phyloP scores from a whole-genome alignment of 2,888 invertebrate genomes.

The Nineta flava region DNA sequence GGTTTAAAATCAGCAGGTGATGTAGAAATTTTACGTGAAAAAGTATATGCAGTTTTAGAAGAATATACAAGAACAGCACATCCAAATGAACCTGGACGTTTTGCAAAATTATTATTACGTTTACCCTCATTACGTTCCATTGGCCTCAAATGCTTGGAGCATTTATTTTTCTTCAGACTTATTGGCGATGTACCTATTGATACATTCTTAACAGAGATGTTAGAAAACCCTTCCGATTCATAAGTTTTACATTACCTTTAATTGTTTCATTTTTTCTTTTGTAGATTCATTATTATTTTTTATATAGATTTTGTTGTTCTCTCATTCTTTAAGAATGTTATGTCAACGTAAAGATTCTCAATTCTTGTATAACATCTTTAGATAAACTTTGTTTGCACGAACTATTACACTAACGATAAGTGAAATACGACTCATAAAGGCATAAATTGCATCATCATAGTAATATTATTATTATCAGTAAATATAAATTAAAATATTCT shows the following conservation, averaged over 20 bases:
- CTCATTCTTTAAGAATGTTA: background rate
- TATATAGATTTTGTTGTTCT: background rate
- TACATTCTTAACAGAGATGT: constrained; percentile 66
- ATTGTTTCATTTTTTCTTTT: background rate
- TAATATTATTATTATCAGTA: background rate
- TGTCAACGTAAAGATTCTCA: background rate
- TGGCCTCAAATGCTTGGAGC: constrained; percentile 86
- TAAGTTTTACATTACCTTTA: constrained; percentile 12
- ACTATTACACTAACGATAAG: no score
- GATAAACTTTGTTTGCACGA: no score
- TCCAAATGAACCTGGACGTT: constrained; percentile 84
- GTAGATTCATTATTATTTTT: background rate
- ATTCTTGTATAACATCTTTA: no score
- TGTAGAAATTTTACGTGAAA: constrained; percentile 79
- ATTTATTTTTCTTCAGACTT: constrained; percentile 85
- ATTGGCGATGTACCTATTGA: constrained; percentile 77
- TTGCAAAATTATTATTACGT: constrained; percentile 83
- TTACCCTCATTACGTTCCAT: constrained; percentile 82
- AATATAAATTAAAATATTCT: background rate
- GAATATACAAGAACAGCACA: constrained; percentile 82
- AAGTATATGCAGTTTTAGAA: constrained; percentile 88
- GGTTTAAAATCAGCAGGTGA: constrained; percentile 69
- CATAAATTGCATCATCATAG: no score
- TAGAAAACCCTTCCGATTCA: constrained; percentile 46
- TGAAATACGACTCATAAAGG: no score